Percentiles rank a stretch among this genome's conserved stretches.
These are phyloP conservation scores for Nasonovia ribisnigri DNA, from an alignment of 2,888 invertebrate genomes.

Conservation along the genomic window DNA sequence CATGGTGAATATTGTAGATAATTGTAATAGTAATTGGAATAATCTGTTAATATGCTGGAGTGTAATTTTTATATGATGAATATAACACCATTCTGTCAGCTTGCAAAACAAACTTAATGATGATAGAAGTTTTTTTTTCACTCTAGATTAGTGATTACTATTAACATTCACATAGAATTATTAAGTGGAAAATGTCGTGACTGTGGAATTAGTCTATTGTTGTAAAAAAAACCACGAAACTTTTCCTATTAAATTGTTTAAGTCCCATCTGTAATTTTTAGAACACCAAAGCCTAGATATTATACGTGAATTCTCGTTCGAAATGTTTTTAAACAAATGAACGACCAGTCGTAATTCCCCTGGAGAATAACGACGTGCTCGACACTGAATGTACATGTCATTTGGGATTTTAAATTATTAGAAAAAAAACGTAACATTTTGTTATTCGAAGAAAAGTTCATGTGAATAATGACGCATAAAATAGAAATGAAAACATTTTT, in stretches of 20 bases:
- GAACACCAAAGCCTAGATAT: not conserved
- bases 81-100: not conserved
- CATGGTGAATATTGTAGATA: not conserved
- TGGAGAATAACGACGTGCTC: not conserved
- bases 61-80: not conserved
- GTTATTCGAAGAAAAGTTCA: not conserved
- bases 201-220: not conserved
- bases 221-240: not conserved
- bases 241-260: conserved; percentile 43
- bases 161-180: conserved; percentile 10
- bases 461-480: not conserved
- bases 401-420: conserved; percentile 14
- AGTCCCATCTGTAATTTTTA: conserved; percentile 29
- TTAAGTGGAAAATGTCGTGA: not conserved
- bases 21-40: not conserved
- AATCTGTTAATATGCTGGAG: not conserved
- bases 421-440: not conserved
- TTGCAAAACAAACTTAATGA: not conserved
- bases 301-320: not conserved
- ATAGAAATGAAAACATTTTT: not conserved
- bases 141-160: not conserved
- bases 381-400: conserved; percentile 12
- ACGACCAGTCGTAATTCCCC: not conserved
- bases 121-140: not conserved
- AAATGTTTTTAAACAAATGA: conserved; percentile 38